Base-by-base conservation (phyloP, 2,113 vertebrate genomes). In the Myxocyprinus asiaticus region DNA sequence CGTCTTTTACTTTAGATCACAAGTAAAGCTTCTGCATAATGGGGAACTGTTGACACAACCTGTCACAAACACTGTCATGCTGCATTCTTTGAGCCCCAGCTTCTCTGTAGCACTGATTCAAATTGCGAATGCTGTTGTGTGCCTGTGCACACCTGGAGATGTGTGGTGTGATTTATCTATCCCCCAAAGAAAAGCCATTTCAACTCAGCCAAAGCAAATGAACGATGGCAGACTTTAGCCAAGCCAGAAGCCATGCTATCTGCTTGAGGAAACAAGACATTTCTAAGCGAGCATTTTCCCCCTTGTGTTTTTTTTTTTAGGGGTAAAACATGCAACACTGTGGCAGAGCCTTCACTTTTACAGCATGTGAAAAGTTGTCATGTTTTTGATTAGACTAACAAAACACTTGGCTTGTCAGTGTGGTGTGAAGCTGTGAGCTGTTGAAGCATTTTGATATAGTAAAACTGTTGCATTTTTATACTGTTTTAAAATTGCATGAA, bases 201-300 rank as follows among this genome's bases (percentile, higher is more conserved):
- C 81, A 81, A 62, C 62, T 67, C 83, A 85, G 84, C 81, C 84
- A 81, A 80, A 82, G 76, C 81, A 87, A 87, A 87, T 86, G 84
- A 86, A 83, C 79, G 72, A 71, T 85, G 67, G 83, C 80, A 76
- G 83, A 78, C 77, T 85, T 86, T 82, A 81, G 78, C 78, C 81
- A 83, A 85, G 84, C 84, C 81, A 86, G 76, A 83, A 85, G 78
- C 80, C 78, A 82, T 83, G 83, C 70, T 76, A 84, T 86, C 78
- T 85, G 68, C 84, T 75, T 84, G 84, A 83, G 63, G 70, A 80
- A 84, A 33, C 48, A 77, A 78, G 82, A 55, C 71, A 59, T 79
- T 80, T 71, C 45, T 7, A 81, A 75, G 83, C 72, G 65, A 22
- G 14, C 56, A 63, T 73, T 68, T 69, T 45, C 42, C 47, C 64